These are phyloP conservation scores for Ranitomeya imitator DNA, from an alignment of 2,113 vertebrate genomes.

Conservation along the genomic window DNA sequence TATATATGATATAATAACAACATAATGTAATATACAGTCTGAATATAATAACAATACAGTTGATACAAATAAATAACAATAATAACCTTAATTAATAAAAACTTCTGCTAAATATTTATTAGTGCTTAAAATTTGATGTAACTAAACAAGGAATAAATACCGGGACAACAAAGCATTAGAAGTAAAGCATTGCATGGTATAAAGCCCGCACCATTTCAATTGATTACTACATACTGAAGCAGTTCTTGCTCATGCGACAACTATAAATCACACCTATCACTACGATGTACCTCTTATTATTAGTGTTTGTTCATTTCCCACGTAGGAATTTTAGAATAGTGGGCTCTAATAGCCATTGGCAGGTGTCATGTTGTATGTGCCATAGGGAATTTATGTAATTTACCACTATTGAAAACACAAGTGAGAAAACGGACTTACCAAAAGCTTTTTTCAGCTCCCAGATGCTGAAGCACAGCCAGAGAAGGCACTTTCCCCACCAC, in stretches of 20 bases:
- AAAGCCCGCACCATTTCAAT: background rate
- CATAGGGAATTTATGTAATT: background rate
- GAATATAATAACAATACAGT: too few relatives aligned
- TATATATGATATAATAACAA: too few relatives aligned
- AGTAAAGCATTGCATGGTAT: background rate
- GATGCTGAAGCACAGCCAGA: constrained; percentile 35
- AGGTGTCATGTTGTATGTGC: background rate
- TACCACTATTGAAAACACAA: background rate
- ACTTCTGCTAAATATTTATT: background rate
- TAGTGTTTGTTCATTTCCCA: background rate
- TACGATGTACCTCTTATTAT: background rate
- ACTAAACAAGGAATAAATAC: background rate
- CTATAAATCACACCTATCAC: background rate
- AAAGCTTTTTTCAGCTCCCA: constrained; percentile 8
- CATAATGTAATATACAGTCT: too few relatives aligned
- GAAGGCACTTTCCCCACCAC: background rate
- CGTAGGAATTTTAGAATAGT: background rate
- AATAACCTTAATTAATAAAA: background rate
- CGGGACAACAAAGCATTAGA: background rate
- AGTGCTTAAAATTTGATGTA: background rate
- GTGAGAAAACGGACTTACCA: constrained; percentile 29
- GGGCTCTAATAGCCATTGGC: background rate
- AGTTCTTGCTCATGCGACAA: background rate
- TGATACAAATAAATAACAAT: too few relatives aligned
- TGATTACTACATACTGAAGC: background rate